Evolutionary conservation across 2,888 invertebrate genomes (phyloP), one percentile per base, ranked within the genome.

Genomic region (Thyatira batis): DNA sequence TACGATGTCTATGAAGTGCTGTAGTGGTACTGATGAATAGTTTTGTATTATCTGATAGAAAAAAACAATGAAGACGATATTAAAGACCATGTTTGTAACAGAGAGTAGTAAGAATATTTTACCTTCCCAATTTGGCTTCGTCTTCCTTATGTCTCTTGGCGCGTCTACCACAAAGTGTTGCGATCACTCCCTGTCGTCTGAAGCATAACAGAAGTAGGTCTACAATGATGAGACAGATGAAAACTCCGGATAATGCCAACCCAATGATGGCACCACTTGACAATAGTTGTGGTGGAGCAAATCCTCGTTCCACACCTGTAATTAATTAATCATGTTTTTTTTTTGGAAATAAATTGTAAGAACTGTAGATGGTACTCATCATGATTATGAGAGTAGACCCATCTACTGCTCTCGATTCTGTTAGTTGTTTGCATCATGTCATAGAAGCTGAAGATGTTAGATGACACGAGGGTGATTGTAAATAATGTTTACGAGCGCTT

Each of bases 51-150:
- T 54, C 53, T 60, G 49, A 59, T 44, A 54, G 48, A 33, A 10
- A 53, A n/a, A 33, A 54, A 55, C 53, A 39, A 60, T 61, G 55
- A 54, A 57, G 17, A 52, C 43, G 48, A 55, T 51, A 54, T 45
- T 53, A 57, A 33, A 46, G 54, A 57, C 63, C 49, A 54, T 28
- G 53, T 50, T 9, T 21, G 49, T 20, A 20, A 44, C 21, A 45
- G 43, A 50, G 55, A 17, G 51, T 52, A 28, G 25, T 61, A 55
- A 51, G 13, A 58, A 66, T 54, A 57, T 55, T 73, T 92, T 93
- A 97, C 97, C 97, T 97, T 93, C 96, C 96, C 58, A 97, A 90
- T 84, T 97, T 97, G 0, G 96, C 93, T 86, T 96, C 96, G 55
- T 97, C 97, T 64, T 97, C 97, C 66, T 96, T 95, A 55, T 94